Evolutionary conservation across 2,888 invertebrate species (phyloP), one percentile per base, ranked within the genome.

Genomic region (Cerastis rubricosa): DNA sequence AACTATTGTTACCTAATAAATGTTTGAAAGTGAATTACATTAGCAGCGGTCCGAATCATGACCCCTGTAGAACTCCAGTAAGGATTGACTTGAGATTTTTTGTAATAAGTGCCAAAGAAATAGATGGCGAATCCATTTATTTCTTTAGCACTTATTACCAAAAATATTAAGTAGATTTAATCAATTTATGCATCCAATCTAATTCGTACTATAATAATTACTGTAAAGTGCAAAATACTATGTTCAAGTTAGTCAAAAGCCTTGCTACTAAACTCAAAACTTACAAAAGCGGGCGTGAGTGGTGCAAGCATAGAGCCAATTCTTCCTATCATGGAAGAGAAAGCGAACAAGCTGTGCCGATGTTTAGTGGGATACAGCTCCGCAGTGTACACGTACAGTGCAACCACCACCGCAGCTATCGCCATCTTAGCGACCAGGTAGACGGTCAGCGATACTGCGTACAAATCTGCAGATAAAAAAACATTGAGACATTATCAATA

Each of bases 241-340:
- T 64, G n/a, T 43, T 4, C 8, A n/a, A n/a, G 8, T 43, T 14
- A 43, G 5, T 64, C n/a, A 74, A 67, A 14, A 47, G 64, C 43
- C 40, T 64, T 2, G 9, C 14, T 14, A n/a, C 12, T 0, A 43
- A 76, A 25, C 59, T 45, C 17, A 0, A 9, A 47, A 86, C 95
- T 93, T 93, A 97, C 97, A 92, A 97, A 87, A 72, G 97, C 94
- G 12, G 97, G 97, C 45, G 97, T 97, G 87, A 97, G 97, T 2
- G 97, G 97, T 3, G 97, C 97, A n/a, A 97, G 88, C 91, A 97
- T 97, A 0, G 97, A 97, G 7, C 97, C 97, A 59, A 97, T 94
- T 59, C 97, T 94, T 45, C 97, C 97, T 77, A 97, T 94, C 96
- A 97, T 97, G 17, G 97, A 97, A 88, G 97, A 97, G 76, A 95